A percentile compares a stretch with the other conserved stretches of the same genome.
phyloP scores from a whole-genome alignment of 2,797 vertebrate genomes.

The Pangasius mekongensis region DNA sequence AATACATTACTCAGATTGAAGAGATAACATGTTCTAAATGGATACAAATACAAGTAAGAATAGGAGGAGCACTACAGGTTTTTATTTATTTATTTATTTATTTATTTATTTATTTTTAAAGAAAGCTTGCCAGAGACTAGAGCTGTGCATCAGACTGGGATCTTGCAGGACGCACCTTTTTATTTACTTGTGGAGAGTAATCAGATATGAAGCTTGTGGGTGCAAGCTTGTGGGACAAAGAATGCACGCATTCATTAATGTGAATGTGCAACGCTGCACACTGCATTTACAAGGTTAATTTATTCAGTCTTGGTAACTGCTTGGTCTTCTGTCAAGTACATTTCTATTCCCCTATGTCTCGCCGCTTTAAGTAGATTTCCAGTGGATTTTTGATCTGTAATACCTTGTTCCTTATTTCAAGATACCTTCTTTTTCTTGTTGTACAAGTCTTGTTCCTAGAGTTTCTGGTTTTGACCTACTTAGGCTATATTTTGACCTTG shows the following conservation, averaged over 20 bases:
- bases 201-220: no score
- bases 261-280: background rate
- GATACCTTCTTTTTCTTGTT: background rate
- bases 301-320: background rate
- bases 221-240: background rate
- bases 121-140: background rate
- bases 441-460: background rate
- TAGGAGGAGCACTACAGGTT: background rate
- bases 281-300: background rate
- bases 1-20: background rate
- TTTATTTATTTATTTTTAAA: background rate
- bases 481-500: constrained; percentile 14
- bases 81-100: no score
- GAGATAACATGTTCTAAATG: background rate
- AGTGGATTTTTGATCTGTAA: background rate
- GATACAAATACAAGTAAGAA: background rate
- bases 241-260: background rate
- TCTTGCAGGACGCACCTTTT: background rate
- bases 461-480: constrained; percentile 13
- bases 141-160: background rate
- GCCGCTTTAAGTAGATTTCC: background rate
- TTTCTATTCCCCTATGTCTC: background rate
- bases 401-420: background rate
- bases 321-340: background rate
- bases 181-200: background rate